Base-by-base conservation (phyloP, 2,797 vertebrate genomes). In the Amniataba percoides region DNA sequence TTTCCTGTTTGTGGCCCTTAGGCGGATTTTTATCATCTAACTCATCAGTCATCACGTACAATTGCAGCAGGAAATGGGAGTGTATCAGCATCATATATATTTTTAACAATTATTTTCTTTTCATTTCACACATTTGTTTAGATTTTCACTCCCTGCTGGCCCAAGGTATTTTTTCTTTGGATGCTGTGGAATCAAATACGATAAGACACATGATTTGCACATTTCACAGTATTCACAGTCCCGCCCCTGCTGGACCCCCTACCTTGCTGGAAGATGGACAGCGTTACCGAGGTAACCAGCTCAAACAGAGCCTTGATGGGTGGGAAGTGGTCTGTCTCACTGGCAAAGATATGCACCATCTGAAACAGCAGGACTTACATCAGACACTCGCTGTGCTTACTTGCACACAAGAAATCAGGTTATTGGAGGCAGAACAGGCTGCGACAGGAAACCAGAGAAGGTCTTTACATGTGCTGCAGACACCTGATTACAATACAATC, bases 261-360 rank as follows among this genome's bases (percentile, higher is more conserved):
- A 99, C 98, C 98, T 99, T 99, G 98, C 91, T 99, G 98, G 95
- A 99, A 99, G 91, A 99, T 97, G 86, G 96, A 96, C 88, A 99
- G 95, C 5, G 98, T 99, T 93, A 99, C 95, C 18, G 98, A 98
- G 87, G 97, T 98, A 95, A 98, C 97, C 25, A 98, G 96, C 94
- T 99, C 96, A 95, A 99, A 99, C 86, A 99, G 97, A 79, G 97
- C 96, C 94, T 99, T 97, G 88, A 99, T 98, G 81, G 98, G 98
- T 74, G 97, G 96, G 86, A 99, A 99, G 93, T 99, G 96, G 83
- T 96, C 97, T 23, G 97, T 96, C 94, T 99, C 97, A 34, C 98
- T 97, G 84, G 98, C 97, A 94, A 99, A 99, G 94, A 99, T 99
- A 90, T 99, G 97, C 89, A 99, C 97, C 96, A 99, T 96, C 98